Conservation (phyloP, 2,113 vertebrate genomes). For the Carassius carassius region DNA sequence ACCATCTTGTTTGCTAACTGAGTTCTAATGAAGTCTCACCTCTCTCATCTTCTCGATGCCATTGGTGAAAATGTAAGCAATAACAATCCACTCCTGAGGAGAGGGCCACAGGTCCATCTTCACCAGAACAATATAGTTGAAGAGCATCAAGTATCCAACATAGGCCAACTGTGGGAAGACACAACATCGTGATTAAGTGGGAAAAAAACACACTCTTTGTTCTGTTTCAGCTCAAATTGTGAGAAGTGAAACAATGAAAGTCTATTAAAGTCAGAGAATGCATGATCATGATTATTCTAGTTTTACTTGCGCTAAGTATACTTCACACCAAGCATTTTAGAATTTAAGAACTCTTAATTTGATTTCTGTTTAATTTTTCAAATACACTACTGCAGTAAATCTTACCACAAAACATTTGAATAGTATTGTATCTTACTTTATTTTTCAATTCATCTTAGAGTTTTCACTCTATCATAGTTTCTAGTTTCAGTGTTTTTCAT, state of each 20-base stretch:
- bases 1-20: neutral
- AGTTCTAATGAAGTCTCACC: slow-evolving; percentile 74
- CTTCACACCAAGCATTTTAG: neutral
- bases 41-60: slow-evolving; percentile 99
- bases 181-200: slow-evolving; percentile 35
- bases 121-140: slow-evolving; percentile 98
- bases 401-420: neutral
- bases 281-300: neutral
- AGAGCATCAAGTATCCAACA: slow-evolving; percentile 96
- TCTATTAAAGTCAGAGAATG: neutral
- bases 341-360: neutral
- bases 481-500: neutral
- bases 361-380: neutral
- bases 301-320: neutral
- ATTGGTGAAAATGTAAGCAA: slow-evolving; percentile 95
- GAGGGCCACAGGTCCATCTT: slow-evolving; percentile 99
- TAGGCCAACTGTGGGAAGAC: slow-evolving; percentile 85
- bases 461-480: neutral
- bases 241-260: neutral
- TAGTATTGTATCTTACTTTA: neutral
- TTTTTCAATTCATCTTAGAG: neutral
- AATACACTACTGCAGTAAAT: neutral
- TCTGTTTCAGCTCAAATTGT: neutral
- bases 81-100: slow-evolving; percentile 96
- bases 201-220: neutral